These are phyloP conservation scores for Geopemphigus sp. DNA, from an alignment of 1,140 invertebrate genomes.

Conservation along the genomic window DNA sequence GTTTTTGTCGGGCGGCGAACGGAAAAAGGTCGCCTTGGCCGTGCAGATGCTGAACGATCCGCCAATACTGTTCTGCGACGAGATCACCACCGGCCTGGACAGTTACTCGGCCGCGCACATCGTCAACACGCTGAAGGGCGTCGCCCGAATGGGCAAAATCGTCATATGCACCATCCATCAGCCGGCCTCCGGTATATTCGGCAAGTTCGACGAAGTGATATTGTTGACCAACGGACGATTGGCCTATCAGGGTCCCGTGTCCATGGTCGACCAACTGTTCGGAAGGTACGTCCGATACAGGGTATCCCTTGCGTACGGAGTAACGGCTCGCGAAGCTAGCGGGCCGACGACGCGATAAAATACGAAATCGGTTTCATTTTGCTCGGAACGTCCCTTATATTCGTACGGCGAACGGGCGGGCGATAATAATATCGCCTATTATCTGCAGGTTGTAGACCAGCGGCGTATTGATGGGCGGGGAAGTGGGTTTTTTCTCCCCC, in stretches of 20 bases:
- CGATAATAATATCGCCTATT: no score
- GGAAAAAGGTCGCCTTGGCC: slow-evolving; percentile 79
- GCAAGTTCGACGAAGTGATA: slow-evolving; percentile 76
- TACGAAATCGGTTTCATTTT: no score
- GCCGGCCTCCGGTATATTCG: slow-evolving; percentile 79
- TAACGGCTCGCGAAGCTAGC: no score
- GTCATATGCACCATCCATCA: slow-evolving; percentile 85
- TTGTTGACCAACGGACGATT: slow-evolving; percentile 55
- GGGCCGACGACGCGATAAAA: no score
- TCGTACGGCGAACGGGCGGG: no score
- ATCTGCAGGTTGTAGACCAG: no score
- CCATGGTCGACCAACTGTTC: not conserved
- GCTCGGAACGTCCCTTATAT: no score
- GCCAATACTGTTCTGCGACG: slow-evolving; percentile 90
- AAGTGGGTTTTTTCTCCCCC: no score
- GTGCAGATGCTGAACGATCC: slow-evolving; percentile 90
- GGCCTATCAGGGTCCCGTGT: not conserved
- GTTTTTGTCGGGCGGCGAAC: slow-evolving; percentile 76
- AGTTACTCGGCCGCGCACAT: slow-evolving; percentile 75
- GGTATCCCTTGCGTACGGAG: no score
- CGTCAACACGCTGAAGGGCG: slow-evolving; percentile 65
- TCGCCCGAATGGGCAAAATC: slow-evolving; percentile 68
- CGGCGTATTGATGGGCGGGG: no score
- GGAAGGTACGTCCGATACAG: not conserved
- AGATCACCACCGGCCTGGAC: slow-evolving; percentile 88